Conservation (phyloP, 2,888 invertebrate species). For the Hirtodrosophila duncani region DNA sequence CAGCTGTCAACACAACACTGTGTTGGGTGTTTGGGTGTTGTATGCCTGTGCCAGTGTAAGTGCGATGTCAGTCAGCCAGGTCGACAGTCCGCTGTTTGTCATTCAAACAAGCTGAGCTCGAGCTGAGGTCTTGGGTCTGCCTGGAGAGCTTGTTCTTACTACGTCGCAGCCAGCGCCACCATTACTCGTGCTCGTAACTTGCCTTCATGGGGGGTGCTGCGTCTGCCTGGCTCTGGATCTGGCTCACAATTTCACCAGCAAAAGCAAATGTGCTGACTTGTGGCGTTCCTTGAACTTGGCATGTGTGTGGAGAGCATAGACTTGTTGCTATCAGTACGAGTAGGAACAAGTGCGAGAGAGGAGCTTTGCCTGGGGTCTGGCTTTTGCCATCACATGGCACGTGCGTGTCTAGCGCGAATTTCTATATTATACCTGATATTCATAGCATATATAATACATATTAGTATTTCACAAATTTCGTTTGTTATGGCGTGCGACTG, state of each 20-base stretch:
- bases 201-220: slow-evolving; percentile 11
- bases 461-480: slow-evolving; percentile 31
- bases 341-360: too few species aligned
- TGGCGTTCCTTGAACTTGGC: slow-evolving; percentile 73
- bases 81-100: slow-evolving; percentile 16
- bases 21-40: too few species aligned
- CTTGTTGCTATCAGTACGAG: slow-evolving; percentile 43
- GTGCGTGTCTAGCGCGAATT: slow-evolving; percentile 47
- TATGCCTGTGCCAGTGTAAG: too few species aligned
- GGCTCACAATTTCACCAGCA: slow-evolving; percentile 26
- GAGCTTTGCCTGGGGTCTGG: too few species aligned
- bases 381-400: slow-evolving; percentile 39
- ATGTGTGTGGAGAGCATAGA: slow-evolving; percentile 29
- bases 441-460: not conserved
- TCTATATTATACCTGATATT: too few species aligned
- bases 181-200: too few species aligned
- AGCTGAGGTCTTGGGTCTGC: too few species aligned
- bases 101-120: slow-evolving; percentile 2
- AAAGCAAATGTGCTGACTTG: slow-evolving; percentile 30
- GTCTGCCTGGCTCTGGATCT: too few species aligned
- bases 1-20: slow-evolving; percentile 12
- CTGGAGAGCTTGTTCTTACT: slow-evolving; percentile 36
- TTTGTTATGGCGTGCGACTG: not conserved
- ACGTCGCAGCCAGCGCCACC: slow-evolving; percentile 32
- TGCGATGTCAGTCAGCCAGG: too few species aligned